These are phyloP conservation scores for Xiphorhynchus erythropygius DNA, from an alignment of 2,797 vertebrate genomes.

Conservation along the genomic window DNA sequence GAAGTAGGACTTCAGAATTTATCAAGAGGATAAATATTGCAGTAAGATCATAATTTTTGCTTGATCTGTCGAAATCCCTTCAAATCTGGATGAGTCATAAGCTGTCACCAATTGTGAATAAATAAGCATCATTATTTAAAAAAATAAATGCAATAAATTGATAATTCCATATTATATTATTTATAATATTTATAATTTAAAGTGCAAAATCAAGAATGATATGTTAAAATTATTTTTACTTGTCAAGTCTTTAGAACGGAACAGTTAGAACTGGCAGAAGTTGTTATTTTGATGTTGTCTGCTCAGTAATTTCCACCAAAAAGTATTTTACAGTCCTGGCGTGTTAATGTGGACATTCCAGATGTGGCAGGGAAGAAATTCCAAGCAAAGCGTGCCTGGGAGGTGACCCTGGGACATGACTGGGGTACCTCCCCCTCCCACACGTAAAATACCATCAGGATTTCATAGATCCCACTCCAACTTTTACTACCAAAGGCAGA, in stretches of 20 bases:
- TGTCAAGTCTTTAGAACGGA: background rate
- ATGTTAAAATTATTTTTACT: background rate
- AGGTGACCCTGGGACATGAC: background rate
- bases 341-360: conserved; percentile 10
- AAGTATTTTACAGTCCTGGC: background rate
- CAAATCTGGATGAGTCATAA: background rate
- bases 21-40: background rate
- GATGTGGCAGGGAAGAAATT: background rate
- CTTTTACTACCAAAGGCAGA: background rate
- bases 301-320: background rate
- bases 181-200: background rate
- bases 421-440: background rate
- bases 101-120: background rate
- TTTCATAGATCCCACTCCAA: background rate
- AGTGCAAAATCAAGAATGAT: background rate
- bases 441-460: background rate
- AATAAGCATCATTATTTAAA: background rate
- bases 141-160: background rate
- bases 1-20: background rate
- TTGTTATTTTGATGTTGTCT: background rate
- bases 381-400: background rate
- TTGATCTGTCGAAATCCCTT: background rate
- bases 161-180: background rate
- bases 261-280: background rate
- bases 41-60: background rate